Conservation (phyloP, 1,140 invertebrate genomes). For the Drosophila lini region DNA sequence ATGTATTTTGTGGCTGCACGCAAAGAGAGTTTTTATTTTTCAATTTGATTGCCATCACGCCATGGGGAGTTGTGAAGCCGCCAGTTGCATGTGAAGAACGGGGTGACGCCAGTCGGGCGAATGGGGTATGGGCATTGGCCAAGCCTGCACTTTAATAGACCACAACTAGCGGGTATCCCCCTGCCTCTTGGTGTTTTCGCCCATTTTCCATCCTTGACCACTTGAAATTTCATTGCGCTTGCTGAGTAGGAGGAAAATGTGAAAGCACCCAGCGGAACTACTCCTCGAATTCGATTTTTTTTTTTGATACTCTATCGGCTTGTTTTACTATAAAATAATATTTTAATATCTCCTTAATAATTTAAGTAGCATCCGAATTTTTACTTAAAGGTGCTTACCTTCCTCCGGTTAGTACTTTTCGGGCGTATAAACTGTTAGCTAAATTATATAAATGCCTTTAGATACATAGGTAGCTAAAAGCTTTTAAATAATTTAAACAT, state of each 20-base stretch:
- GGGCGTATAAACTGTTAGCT: neutral
- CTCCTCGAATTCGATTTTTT: neutral
- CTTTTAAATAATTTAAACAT: too few species aligned
- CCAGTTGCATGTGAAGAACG: conserved; percentile 29
- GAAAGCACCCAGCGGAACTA: neutral
- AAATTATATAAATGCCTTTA: too few species aligned
- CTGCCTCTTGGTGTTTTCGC: neutral
- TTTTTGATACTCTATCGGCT: neutral
- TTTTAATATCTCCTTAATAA: neutral
- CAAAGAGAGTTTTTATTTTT: conserved; percentile 47
- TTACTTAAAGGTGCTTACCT: neutral
- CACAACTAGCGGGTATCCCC: conserved; percentile 25
- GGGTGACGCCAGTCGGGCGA: conserved; percentile 3
- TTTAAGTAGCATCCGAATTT: neutral
- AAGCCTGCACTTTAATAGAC: conserved; percentile 51
- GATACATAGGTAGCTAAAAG: too few species aligned
- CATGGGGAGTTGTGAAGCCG: conserved; percentile 14
- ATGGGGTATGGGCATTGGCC: conserved; percentile 1
- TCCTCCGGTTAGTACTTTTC: neutral
- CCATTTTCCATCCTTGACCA: conserved; percentile 42
- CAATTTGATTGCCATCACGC: conserved; percentile 46
- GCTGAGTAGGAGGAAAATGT: conserved; percentile 24
- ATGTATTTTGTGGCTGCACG: conserved; percentile 29
- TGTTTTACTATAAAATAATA: neutral
- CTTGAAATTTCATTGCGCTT: conserved; percentile 69